These are phyloP conservation scores for Trachemys scripta DNA, from an alignment of 2,113 vertebrate species.

Conservation along the genomic window DNA sequence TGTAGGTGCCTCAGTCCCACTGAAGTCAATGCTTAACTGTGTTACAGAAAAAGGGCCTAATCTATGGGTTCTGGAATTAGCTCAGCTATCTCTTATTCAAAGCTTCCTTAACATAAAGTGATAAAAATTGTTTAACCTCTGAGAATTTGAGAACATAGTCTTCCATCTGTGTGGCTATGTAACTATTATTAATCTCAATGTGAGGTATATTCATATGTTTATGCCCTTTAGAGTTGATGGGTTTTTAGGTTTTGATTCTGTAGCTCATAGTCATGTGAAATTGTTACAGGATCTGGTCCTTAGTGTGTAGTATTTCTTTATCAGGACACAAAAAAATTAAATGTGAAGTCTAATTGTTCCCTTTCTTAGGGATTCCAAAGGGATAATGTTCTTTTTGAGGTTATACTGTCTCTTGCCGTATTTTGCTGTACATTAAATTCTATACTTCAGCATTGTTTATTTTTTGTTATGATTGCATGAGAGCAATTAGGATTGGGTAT, in stretches of 20 bases:
- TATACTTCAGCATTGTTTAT: not conserved
- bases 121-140: not conserved
- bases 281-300: not conserved
- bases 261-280: not conserved
- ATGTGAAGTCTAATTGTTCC: not conserved
- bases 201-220: not conserved
- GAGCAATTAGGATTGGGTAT: not conserved
- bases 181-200: not conserved
- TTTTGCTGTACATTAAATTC: not conserved
- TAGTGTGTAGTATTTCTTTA: not conserved
- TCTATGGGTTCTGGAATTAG: not conserved
- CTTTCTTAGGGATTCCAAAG: fast-evolving
- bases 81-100: not conserved
- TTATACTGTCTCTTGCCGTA: not conserved
- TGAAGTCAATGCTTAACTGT: fast-evolving
- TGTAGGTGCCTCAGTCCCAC: not conserved
- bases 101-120: not conserved
- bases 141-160: not conserved
- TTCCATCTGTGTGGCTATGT: not conserved
- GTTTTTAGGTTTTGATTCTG: not conserved
- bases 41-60: not conserved
- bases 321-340: not conserved
- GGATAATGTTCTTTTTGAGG: not conserved
- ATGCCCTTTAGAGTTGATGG: not conserved
- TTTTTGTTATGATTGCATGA: not conserved